phyloP scores from a whole-genome alignment of 2,113 vertebrate genomes.

The Rallus limicola region DNA sequence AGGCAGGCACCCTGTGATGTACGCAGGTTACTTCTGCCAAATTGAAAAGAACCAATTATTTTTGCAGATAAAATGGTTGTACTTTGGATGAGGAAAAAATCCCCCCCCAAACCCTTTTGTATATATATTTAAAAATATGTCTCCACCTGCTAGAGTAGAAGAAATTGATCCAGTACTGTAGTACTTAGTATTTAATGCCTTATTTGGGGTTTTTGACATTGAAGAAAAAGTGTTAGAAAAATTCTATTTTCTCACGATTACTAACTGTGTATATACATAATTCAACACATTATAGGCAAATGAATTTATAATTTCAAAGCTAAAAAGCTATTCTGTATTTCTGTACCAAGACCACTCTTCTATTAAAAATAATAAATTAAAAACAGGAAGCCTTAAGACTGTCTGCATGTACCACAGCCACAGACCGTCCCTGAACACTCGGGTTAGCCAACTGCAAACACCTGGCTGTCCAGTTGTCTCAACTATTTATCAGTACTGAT shows the following conservation, averaged over 20 bases:
- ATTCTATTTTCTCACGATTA: background rate
- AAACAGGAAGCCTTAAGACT: background rate
- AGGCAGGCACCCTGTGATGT: background rate
- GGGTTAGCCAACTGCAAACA: background rate
- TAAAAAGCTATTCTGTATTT: background rate
- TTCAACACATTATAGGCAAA: background rate
- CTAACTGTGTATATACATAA: background rate
- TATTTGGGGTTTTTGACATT: background rate
- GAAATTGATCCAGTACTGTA: background rate
- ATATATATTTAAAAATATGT: background rate
- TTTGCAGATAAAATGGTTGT: background rate
- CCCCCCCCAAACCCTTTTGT: background rate
- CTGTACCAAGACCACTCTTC: background rate
- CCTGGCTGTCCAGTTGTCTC: background rate
- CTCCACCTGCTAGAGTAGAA: background rate
- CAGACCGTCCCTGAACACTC: background rate
- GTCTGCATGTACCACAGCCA: background rate
- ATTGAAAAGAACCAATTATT: background rate
- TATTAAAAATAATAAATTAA: background rate
- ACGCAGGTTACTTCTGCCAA: background rate
- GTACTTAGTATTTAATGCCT: background rate
- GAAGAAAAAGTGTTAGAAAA: background rate
- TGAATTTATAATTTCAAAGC: background rate
- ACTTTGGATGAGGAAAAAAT: background rate
- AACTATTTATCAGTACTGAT: background rate